phyloP scores from a whole-genome alignment of 1,140 invertebrate genomes.

The Mactra quadrangularis region DNA sequence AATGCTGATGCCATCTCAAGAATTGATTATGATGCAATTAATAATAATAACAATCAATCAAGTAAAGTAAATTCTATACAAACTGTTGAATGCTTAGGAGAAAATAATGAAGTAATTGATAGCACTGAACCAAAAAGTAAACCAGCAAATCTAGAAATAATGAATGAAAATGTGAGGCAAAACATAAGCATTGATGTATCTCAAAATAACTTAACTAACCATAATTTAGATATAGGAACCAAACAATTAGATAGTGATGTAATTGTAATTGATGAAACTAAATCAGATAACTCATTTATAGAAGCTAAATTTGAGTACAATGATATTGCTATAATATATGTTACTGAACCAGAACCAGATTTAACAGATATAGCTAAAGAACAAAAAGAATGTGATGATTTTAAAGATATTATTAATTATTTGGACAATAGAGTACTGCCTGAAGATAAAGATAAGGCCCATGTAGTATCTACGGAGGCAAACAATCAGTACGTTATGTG shows the following conservation, averaged over 20 bases:
- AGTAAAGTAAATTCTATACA: too few relatives aligned
- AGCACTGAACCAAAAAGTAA: not conserved
- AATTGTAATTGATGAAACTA: too few relatives aligned
- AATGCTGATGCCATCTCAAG: slow-evolving; percentile 43
- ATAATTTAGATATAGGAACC: not conserved
- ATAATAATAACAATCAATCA: too few relatives aligned
- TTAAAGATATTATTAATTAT: slow-evolving; percentile 48
- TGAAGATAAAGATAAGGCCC: slow-evolving; percentile 10
- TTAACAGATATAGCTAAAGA: slow-evolving; percentile 9
- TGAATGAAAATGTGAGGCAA: not conserved
- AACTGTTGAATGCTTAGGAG: too few relatives aligned
- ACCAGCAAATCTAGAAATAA: not conserved
- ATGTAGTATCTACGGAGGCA: slow-evolving; percentile 15
- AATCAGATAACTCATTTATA: too few relatives aligned
- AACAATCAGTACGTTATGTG: slow-evolving; percentile 55
- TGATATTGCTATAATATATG: not conserved
- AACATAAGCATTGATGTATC: not conserved
- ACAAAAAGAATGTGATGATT: slow-evolving; percentile 60
- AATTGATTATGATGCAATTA: slow-evolving; percentile 21
- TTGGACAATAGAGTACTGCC: slow-evolving; percentile 31
- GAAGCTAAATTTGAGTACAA: not conserved
- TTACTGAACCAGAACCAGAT: not conserved
- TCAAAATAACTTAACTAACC: not conserved
- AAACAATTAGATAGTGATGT: not conserved
- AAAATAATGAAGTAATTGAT: not conserved